A percentile compares a stretch with the other conserved stretches of the same genome.
Conservation (phyloP, 2,888 invertebrate genomes). For the Subacronicta megacephala region DNA sequence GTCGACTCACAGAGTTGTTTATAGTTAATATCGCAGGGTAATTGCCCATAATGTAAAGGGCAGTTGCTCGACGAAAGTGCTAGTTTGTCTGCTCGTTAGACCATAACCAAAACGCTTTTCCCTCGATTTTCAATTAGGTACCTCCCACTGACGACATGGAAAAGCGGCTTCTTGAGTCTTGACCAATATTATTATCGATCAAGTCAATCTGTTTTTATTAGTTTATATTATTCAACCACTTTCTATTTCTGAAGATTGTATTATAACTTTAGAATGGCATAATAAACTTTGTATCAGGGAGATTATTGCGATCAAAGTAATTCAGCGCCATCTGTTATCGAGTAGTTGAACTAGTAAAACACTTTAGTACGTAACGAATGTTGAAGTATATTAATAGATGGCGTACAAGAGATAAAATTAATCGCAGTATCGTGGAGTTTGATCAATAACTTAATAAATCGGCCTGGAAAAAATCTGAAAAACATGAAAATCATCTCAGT, state of each 20-base stretch:
- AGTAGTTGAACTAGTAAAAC: conserved; percentile 27
- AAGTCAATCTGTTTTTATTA: conserved; percentile 31
- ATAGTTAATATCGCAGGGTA: conserved; percentile 50
- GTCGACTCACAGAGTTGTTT: conserved; percentile 25
- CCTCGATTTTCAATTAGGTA: conserved; percentile 77
- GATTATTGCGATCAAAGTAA: neutral
- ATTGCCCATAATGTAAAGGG: conserved; percentile 72
- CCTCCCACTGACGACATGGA: conserved; percentile 43
- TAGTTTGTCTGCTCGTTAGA: conserved; percentile 66
- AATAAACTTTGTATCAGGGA: too few relatives aligned
- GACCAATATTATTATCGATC: conserved; percentile 29
- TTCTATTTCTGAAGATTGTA: conserved; percentile 26
- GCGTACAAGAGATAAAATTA: too few relatives aligned
- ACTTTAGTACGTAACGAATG: conserved; percentile 8
- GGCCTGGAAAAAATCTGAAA: too few relatives aligned
- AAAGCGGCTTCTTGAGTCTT: conserved; percentile 31
- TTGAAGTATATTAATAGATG: conserved; percentile 17
- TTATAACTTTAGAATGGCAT: too few relatives aligned
- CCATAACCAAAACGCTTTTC: conserved; percentile 73
- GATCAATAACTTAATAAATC: too few relatives aligned
- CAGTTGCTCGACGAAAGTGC: conserved; percentile 67
- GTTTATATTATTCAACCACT: conserved; percentile 40
- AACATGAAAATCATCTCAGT: too few relatives aligned
- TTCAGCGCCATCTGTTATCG: conserved; percentile 46
- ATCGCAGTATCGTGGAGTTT: too few relatives aligned